A percentile compares a stretch with the other conserved stretches of the same genome.
phyloP scores from a whole-genome alignment of 1,140 invertebrate genomes.

The Drosophila melanogaster region Release_6_plus_ISO1_MT NT_033777.3:8835001-8835500 shows the following conservation, averaged over 20 bases:
- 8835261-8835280: conserved; percentile 87
- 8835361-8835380: conserved; percentile 92
- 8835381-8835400: conserved; percentile 86
- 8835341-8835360: conserved; percentile 92
- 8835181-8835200: conserved; percentile 66
- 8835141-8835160: conserved; percentile 13
- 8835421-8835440: conserved; percentile 96
- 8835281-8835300: conserved; percentile 90
- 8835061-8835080: not conserved
- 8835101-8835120: conserved; percentile 8
- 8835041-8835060: not conserved
- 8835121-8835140: conserved; percentile 19
- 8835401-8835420: conserved; percentile 89
- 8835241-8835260: conserved; percentile 21
- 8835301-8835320: conserved; percentile 86
- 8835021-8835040: not conserved
- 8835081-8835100: not conserved
- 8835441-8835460: conserved; percentile 97
- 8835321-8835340: conserved; percentile 87
- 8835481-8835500: conserved; percentile 97
- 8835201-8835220: conserved; percentile 24
- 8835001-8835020: conserved; percentile 39
- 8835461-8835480: conserved; percentile 98
- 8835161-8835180: not conserved
- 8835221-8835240: conserved; percentile 18